Conservation (phyloP, 2,113 vertebrate genomes). For the Chaetorhynchus papuensis region DNA sequence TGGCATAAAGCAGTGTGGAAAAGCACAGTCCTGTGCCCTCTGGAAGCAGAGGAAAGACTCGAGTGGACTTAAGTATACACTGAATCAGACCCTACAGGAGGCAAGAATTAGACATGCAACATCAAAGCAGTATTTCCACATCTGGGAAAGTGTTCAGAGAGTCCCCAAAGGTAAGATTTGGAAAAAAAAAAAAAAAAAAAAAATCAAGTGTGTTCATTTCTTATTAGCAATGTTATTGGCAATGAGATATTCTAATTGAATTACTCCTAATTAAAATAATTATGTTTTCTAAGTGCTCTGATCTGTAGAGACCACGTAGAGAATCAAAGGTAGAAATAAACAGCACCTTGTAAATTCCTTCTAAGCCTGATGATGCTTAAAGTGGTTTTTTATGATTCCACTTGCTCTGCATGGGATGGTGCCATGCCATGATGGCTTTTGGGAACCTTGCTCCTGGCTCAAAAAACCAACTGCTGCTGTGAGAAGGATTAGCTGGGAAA, state of each 20-base stretch:
- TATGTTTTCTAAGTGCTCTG: slow-evolving; percentile 67
- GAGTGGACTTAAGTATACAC: background rate
- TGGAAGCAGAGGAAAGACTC: background rate
- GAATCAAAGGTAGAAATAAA: slow-evolving; percentile 63
- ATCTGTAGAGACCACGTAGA: slow-evolving; percentile 53
- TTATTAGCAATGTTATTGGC: slow-evolving; percentile 65
- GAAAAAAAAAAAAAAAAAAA: background rate
- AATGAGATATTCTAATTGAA: slow-evolving; percentile 66
- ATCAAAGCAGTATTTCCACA: slow-evolving; percentile 24
- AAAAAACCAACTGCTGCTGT: background rate
- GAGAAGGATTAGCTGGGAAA: background rate
- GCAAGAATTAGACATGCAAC: background rate
- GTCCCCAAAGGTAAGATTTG: slow-evolving; percentile 57
- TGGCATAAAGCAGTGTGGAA: background rate
- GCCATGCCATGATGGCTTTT: background rate
- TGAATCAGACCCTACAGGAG: background rate
- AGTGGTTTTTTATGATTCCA: background rate
- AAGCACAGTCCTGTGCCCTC: background rate
- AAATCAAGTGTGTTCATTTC: slow-evolving; percentile 57
- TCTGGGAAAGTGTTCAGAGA: slow-evolving; percentile 19
- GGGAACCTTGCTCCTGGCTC: background rate
- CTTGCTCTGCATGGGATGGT: background rate
- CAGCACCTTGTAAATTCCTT: slow-evolving; percentile 48
- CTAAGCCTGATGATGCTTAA: slow-evolving; percentile 28
- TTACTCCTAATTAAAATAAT: slow-evolving; percentile 71